These are phyloP conservation scores for Crotalus helleri DNA, from an alignment of 2,113 vertebrate species.

Conservation along the genomic window DNA sequence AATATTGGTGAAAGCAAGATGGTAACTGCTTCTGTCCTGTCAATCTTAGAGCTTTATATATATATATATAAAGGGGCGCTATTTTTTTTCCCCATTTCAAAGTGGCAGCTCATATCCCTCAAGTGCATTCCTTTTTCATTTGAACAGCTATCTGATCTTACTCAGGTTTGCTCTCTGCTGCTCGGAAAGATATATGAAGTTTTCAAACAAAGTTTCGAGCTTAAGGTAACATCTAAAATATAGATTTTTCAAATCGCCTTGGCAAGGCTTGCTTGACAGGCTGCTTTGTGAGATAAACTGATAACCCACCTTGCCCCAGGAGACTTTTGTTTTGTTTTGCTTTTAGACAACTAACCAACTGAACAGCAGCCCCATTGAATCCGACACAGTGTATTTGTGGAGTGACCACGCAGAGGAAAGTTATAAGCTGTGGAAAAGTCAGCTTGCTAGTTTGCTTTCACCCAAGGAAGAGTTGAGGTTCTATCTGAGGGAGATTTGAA, in stretches of 20 bases:
- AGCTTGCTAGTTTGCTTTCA: neutral
- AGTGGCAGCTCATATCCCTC: conserved; percentile 31
- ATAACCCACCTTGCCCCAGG: conserved; percentile 43
- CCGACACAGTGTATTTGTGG: conserved; percentile 25
- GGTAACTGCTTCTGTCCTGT: neutral
- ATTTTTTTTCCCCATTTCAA: neutral
- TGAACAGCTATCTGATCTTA: conserved; percentile 51
- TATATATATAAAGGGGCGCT: neutral
- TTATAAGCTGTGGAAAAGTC: neutral
- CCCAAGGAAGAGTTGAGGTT: neutral
- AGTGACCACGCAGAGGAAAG: conserved; percentile 34
- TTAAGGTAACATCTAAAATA: conserved; percentile 54
- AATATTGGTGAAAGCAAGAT: conserved; percentile 29
- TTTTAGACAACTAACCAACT: conserved; percentile 36
- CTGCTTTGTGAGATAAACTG: conserved; percentile 45
- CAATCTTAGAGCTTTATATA: conserved; percentile 28
- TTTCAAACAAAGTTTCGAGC: conserved; percentile 59
- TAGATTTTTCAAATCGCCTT: conserved; percentile 17
- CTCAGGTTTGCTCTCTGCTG: conserved; percentile 47
- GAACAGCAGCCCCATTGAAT: conserved; percentile 48
- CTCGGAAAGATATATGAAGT: conserved; percentile 40
- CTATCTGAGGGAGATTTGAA: conserved; percentile 3
- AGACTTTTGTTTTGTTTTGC: neutral
- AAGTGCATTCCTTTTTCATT: conserved; percentile 56
- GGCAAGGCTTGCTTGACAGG: conserved; percentile 27